phyloP scores from a whole-genome alignment of 2,113 vertebrate genomes.

The Nicator chloris region DNA sequence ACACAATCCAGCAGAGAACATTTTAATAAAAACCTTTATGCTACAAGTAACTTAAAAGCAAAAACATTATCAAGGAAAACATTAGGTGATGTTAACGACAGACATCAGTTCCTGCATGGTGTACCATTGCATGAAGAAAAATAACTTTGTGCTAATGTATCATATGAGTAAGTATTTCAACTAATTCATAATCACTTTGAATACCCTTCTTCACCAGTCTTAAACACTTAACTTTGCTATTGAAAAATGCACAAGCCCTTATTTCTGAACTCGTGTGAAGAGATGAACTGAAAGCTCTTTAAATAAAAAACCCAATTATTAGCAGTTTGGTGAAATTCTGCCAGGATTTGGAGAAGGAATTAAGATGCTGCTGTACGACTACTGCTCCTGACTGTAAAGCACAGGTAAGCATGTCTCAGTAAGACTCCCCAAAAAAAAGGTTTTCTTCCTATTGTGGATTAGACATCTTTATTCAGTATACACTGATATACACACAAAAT shows the following conservation, averaged over 20 bases:
- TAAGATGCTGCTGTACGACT: background rate
- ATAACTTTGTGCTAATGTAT: background rate
- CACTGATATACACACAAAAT: background rate
- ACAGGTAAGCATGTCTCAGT: background rate
- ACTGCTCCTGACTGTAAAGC: background rate
- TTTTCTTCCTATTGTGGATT: background rate
- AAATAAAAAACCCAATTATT: background rate
- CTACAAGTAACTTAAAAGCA: background rate
- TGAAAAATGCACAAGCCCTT: background rate
- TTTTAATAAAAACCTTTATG: background rate
- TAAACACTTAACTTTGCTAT: background rate
- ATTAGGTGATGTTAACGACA: background rate
- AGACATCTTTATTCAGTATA: background rate
- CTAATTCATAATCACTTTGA: background rate
- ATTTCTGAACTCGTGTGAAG: background rate
- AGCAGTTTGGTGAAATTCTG: background rate
- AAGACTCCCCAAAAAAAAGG: background rate
- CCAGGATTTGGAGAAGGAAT: background rate
- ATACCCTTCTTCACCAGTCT: background rate
- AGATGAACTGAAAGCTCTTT: background rate
- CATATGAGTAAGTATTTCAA: background rate
- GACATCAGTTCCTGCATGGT: background rate
- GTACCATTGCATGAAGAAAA: background rate
- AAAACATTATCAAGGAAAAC: background rate
- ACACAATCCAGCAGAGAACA: background rate